Evolutionary conservation across 53 echinoderm and acorn worm species (phyloP), one percentile per base, ranked within the genome.

Genomic region (Pentamera pediparva): DNA sequence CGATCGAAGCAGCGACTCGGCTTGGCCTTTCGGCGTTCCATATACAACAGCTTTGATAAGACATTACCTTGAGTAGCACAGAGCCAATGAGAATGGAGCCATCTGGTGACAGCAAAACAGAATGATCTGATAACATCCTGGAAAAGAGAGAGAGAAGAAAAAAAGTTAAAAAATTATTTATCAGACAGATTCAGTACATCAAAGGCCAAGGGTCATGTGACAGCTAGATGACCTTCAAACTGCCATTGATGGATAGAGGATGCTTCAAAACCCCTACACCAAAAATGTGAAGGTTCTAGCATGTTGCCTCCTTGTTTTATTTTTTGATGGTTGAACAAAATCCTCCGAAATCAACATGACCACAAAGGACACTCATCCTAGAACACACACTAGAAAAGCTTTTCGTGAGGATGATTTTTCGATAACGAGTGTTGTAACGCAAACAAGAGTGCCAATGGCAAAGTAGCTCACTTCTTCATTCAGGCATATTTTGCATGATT

Each of bases 61-160:
- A 11, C 3, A 37, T 79, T 41, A 96, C 91, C 88, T 96, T 96
- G 65, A 96, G 81, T 6, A 96, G 70, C 2, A 91, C 91, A 7
- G 96, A 87, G 19, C 87, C 91, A 10, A 96, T 87, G 69, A 96
- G 71, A 56, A 96, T 90, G 47, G 96, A 96, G 1, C 85, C 96
- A 53, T 96, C 96, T 36, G 96, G 84, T 35, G 86, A 88, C 24
- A 90, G 81, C 61, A 85, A 83, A 4, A 96, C 91, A 69, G 83
- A 82, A 55, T 96, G 85, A 2, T 84, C 78, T 12, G 95, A 82
- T 39, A 90, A 84, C 35, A 85, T 72, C 78, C 96, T 96, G 43
- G 20, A 74, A 32, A 17, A 22, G 13, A 37, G 35, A 2, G 62
- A 39, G n/a, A 75, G 4, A 38, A 65, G 20, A 20, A n/a, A 55